phyloP scores from a whole-genome alignment of 1,140 invertebrate genomes.

The Neodiprion pinetum region DNA sequence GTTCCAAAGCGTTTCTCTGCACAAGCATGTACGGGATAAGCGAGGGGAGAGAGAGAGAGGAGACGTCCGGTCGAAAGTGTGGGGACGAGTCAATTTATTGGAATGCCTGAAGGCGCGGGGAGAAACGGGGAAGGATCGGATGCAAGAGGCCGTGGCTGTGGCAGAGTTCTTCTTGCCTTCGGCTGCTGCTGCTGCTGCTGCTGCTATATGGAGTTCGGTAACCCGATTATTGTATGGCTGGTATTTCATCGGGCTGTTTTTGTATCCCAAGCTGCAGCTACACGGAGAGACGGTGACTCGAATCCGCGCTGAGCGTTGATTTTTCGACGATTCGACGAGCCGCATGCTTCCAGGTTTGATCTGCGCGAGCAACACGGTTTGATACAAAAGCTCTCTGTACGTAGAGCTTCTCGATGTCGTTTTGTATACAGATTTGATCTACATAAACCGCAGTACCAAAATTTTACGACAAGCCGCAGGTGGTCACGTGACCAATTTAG shows the following conservation, averaged over 20 bases:
- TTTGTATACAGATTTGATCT: too few species aligned
- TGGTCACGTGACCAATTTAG: too few species aligned
- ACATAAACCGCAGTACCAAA: too few species aligned
- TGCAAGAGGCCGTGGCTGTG: background rate
- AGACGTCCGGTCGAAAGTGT: conserved; percentile 4
- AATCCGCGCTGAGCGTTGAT: background rate
- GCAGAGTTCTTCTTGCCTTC: background rate
- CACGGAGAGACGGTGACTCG: background rate
- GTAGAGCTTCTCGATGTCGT: too few species aligned
- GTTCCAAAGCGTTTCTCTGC: background rate
- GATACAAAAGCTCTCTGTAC: too few species aligned
- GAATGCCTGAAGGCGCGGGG: background rate
- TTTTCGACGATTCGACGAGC: background rate
- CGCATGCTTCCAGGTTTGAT: background rate
- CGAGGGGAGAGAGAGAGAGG: too few species aligned
- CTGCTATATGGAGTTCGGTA: conserved; percentile 1
- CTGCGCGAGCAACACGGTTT: too few species aligned
- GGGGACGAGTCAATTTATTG: conserved; percentile 7
- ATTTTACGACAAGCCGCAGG: too few species aligned
- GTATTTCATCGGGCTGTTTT: background rate
- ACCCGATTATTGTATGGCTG: background rate
- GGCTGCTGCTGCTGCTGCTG: background rate
- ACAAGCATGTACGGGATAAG: background rate
- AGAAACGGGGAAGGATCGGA: background rate
- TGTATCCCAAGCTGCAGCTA: background rate